Percentiles rank a stretch among this genome's conserved stretches.
Evolutionary conservation across 2,797 vertebrate genomes (phyloP).

Genomic region (Chelon auratus): DNA sequence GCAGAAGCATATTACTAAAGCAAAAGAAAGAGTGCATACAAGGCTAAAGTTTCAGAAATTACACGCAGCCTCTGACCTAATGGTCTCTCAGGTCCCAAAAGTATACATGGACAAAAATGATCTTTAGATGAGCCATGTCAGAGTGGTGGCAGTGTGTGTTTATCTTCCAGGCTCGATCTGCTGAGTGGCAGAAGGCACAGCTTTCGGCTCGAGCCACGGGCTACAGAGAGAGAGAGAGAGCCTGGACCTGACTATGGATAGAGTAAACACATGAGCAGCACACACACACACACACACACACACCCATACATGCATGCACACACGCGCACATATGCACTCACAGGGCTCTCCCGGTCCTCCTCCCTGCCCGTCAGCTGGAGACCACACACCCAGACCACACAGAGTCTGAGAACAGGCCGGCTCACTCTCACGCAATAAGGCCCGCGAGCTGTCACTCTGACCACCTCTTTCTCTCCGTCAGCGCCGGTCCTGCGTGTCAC

Average conservation of each 20-base stretch:
- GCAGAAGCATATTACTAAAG: neutral
- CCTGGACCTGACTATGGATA: conserved; percentile 77
- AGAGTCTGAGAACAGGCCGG: conserved; percentile 85
- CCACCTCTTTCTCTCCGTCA: conserved; percentile 53
- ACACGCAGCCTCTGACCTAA: conserved; percentile 23
- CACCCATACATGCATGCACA: conserved; percentile 32
- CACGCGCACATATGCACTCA: conserved; percentile 65
- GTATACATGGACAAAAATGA: conserved; percentile 58
- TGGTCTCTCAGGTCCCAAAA: conserved; percentile 57
- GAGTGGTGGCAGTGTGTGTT: conserved; percentile 68
- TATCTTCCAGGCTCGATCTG: conserved; percentile 66
- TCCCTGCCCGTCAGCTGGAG: conserved; percentile 88
- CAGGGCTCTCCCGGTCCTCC: conserved; percentile 74
- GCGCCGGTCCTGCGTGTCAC: conserved; percentile 31
- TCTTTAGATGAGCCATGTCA: conserved; percentile 66
- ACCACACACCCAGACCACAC: conserved; percentile 97
- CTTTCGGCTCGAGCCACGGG: conserved; percentile 66
- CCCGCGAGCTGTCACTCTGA: conserved; percentile 88
- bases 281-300: conserved; percentile 43
- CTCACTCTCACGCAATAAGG: conserved; percentile 91
- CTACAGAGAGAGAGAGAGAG: conserved; percentile 58
- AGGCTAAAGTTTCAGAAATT: conserved; percentile 34
- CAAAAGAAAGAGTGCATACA: conserved; percentile 15
- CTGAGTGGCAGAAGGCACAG: conserved; percentile 70
- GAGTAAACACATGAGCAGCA: conserved; percentile 78